Evolutionary conservation across 30 jellyfish, hydroid and myxozoan genomes (phyloP), one percentile per base, ranked within the genome.

Genomic region (Clytia hemisphaerica): DNA sequence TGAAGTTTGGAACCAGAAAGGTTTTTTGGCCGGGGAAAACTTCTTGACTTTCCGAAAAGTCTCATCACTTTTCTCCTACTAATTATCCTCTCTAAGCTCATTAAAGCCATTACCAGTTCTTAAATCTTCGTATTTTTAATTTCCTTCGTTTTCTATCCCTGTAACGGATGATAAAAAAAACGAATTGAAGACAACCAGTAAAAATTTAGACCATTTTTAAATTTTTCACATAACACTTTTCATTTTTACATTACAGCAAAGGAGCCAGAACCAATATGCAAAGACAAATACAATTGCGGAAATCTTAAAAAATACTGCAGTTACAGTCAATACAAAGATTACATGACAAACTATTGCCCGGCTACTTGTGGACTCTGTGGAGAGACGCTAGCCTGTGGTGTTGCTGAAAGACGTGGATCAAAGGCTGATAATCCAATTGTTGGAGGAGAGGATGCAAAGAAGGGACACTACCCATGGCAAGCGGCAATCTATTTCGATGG

Each of bases 381-480:
- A 72, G 86, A 61, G 40, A 44, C 86, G 49, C 65, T 65, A 30
- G 69, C 78, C 14, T 83, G 94, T 47, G 94, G 94, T 15, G 65
- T 73, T n/a, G 60, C 85, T 44, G 45, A 75, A 44, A 53, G 40
- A n/a, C 35, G 71, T 50, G 33, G 58, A 28, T 32, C 16, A 10
- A 26, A 34, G 4, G 61, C 54, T 1, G 49, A 4, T 16, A 57
- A 38, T 35, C 9, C 67, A 21, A 63, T 84, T 21, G 80, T 84
- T 66, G 92, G 70, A 14, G 93, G 94, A 0, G 55, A 58, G 29
- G 36, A 57, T 1, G 86, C 86, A 10, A 57, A 70, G 6, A 78
- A 78, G 58, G 93, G 93, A 14, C 14, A n/a, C 26, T 86, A 93
- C 93, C 96, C 96, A 9, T 86, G 96, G 96, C 96, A 86, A 45